Base-by-base conservation (phyloP, 2,113 vertebrate genomes). In the Heloderma charlesbogerti region DNA sequence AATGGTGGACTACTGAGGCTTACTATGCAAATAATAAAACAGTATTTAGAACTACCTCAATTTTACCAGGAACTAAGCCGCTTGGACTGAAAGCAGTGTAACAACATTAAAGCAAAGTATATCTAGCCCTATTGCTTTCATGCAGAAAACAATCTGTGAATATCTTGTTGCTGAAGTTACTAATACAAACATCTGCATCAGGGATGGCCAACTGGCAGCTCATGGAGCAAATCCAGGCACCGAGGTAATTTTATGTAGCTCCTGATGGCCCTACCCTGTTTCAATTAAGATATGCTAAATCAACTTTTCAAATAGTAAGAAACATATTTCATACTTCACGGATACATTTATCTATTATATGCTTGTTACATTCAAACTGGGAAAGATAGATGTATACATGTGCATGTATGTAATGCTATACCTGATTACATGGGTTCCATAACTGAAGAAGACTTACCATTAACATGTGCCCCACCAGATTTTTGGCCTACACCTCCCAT, bases 61-160 rank as follows among this genome's bases (percentile, higher is more conserved):
- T 90, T 92, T 89, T 93, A 92, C 92, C 88, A 95, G 94, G 93
- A 96, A 94, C 93, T 77, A 92, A 80, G 81, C 0, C 0, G 90
- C 45, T 75, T 78, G 81, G 66, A 84, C 86, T 95, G 94, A 95
- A 95, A 91, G 90, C 91, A 83, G 37, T 16, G 22, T 16, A 87
- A 83, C 5, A 89, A 91, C 3, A 82, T 91, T 88, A 79, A 88
- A 88, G 78, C 86, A 91, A 85, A 90, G 84, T 83, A 60, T 83
- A 83, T 60, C 34, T 34, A 37, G 27, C 16, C 34, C 4, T 57
- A 57, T 15, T 84, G 12, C 8, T 34, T 74, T 81, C 51, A 29
- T 37, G 37, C 57, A 66, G n/a, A 5, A 71, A 25, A 22, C 16
- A 57, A 34, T 12, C 8, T 85, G 60, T 48, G 18, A n/a, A 34